A percentile compares a stretch with the other conserved stretches of the same genome.
Evolutionary conservation across 2,888 invertebrate species (phyloP).

Genomic region (Oxyteleia sp.): DNA sequence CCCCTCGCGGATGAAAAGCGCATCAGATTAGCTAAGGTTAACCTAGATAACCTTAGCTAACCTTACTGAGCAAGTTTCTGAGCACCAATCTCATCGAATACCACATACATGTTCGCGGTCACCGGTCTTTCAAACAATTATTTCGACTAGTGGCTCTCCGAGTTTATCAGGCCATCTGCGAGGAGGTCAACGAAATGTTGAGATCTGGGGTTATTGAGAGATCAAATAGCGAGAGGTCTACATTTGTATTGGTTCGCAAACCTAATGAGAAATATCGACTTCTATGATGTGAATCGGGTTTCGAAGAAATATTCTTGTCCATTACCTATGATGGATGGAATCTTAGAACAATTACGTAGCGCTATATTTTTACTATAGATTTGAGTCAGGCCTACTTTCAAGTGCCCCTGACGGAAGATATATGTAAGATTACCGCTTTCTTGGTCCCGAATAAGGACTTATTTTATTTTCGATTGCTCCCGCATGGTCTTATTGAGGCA

Average conservation of each 20-base stretch:
- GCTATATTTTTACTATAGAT: no score
- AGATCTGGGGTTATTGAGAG: conserved; percentile 15
- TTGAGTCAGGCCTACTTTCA: neutral
- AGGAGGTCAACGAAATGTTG: conserved; percentile 23
- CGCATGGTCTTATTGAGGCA: neutral
- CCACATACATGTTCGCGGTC: conserved; percentile 11
- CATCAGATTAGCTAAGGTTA: no score
- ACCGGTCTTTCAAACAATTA: conserved; percentile 18
- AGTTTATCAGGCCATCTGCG: conserved; percentile 1
- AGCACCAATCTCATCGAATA: neutral
- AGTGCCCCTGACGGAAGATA: neutral
- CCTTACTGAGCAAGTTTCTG: no score
- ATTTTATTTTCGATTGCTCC: no score
- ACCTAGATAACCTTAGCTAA: no score
- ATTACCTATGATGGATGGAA: conserved; percentile 45
- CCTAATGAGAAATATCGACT: conserved; percentile 54
- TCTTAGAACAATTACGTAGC: neutral
- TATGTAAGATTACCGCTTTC: neutral
- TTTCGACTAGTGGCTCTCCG: conserved; percentile 25
- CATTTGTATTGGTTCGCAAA: conserved; percentile 51
- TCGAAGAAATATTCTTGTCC: conserved; percentile 68
- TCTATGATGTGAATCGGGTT: conserved; percentile 38
- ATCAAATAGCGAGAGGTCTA: conserved; percentile 44
- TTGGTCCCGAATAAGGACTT: neutral
- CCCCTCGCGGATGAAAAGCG: no score